These are phyloP conservation scores for Numenius arquata DNA, from an alignment of 2,113 vertebrate species.

Conservation along the genomic window DNA sequence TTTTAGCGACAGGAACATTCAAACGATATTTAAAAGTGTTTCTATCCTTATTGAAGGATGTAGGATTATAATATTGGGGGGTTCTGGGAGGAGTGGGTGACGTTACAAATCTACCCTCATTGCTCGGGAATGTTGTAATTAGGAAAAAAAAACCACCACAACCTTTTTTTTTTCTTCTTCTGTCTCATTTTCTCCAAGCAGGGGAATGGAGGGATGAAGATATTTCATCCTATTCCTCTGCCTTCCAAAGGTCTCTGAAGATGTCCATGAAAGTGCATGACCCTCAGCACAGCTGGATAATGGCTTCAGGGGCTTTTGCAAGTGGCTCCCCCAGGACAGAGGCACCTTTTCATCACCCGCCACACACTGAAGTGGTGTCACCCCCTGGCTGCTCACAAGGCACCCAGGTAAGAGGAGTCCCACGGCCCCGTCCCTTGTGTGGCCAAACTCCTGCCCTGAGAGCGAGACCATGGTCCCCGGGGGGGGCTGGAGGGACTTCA, in stretches of 20 bases:
- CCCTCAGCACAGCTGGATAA: not conserved
- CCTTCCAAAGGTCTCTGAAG: not conserved
- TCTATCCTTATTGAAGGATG: not conserved
- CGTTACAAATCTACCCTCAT: not conserved
- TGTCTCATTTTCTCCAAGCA: not conserved
- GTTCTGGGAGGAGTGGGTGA: too few relatives aligned
- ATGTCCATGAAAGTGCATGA: accelerated
- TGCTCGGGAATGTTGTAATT: not conserved
- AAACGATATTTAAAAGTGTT: not conserved
- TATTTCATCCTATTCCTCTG: not conserved
- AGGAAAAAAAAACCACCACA: not conserved
- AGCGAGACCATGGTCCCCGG: not conserved
- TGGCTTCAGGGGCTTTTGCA: not conserved
- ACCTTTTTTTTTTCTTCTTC: not conserved
- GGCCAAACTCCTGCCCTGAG: not conserved
- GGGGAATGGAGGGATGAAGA: not conserved
- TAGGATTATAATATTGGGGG: not conserved
- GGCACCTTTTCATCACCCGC: not conserved
- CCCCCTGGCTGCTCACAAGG: not conserved
- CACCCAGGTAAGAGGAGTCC: not conserved
- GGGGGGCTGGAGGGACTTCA: too few relatives aligned
- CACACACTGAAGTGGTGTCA: not conserved
- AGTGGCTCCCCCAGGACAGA: not conserved
- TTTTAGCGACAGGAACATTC: not conserved
- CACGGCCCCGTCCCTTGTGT: too few relatives aligned